Base-by-base conservation (phyloP, 2,888 invertebrate species). In the Branchellion lobata region DNA sequence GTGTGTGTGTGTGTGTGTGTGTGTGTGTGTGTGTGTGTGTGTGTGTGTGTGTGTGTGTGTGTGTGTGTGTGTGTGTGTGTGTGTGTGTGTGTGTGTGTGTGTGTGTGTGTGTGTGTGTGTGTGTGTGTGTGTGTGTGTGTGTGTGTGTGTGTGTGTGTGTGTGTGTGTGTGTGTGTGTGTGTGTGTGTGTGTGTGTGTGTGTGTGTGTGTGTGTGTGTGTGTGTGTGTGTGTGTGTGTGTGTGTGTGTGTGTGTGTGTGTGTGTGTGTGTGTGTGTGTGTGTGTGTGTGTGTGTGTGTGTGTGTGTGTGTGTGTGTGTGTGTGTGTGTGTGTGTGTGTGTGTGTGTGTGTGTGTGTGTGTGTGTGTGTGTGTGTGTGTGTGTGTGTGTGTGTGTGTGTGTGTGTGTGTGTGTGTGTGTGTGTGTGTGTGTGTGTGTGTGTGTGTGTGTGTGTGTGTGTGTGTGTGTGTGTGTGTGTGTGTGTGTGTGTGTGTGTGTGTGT, bases 221-320 rank as follows among this genome's bases (percentile, higher is more conserved):
- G 29, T 53, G 53, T 68, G 29, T 71, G 71, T 71, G 27, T 69
- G 71, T 47, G 29, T 47, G 78, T 78, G 33, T 78, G 78, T 40
- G 33, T 69, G 77, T 77, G 36, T 77, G 77, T 77, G 51, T 71
- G 71, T 78, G 33, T 40, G 71, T 78, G 51, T 71, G 65, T 71
- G 51, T 71, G 71, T 71, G 51, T 40, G 71, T 71, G 51, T 40
- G 78, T 68, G 47, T 78, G 78, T 68, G 29, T 65, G 78, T 68
- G 47, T 78, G 69, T 78, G 36, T 78, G 78, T 78, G 36, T 75
- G 75, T 75, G 33, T 75, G 75, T 75, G 36, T 75, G 61, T 61
- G 53, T 57, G 53, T 61, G 34, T 57, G 61, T 76, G 33, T 33
- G 53, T 61, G 33, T 61, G 76, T 61, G 34, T 53, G 51, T 18